Evolutionary conservation across 2,888 invertebrate genomes (phyloP), one percentile per base, ranked within the genome.

Genomic region (Caenorhabditis sinica): DNA sequence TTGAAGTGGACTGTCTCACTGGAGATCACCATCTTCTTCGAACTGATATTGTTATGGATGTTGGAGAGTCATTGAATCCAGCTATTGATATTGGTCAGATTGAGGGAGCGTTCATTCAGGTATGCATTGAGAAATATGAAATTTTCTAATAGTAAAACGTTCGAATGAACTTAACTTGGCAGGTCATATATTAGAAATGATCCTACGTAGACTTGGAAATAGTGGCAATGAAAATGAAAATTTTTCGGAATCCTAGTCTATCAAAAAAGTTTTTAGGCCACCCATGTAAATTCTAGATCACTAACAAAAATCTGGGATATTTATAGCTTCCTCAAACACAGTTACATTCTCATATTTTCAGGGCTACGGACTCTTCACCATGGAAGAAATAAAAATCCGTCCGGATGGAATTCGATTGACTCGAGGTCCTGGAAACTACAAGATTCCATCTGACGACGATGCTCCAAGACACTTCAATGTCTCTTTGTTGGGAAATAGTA

Each of bases 61-160:
- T 98, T 88, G 97, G 97, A 0, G 95, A 96, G 89, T 97, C 97
- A 93, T 94, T 98, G 74, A 98, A 98, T 93, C 98, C 98, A 4
- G 97, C 97, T 1, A 96, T 98, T 87, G 98, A 98, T 91, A 96
- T 98, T 89, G 98, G 97, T 0, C 98, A 98, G 94, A 95, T 98
- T 20, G 98, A 98, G 94, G 98, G 98, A 2, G 98, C 95, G 0
- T 98, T 97, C 91, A 95, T 96, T 92, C 97, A 40, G 40, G 40
- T 40, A n/a, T n/a, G 13, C n/a, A n/a, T n/a, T n/a, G n/a, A n/a
- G n/a, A n/a, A n/a, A n/a, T n/a, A n/a, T n/a, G n/a, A 13, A 6
- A 6, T 11, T 6, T 40, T 40, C 13, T 40, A 6, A 11, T 6
- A 11, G 40, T 40, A 6, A 11, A 2, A 11, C 11, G 13, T 40